These are phyloP conservation scores for Lota lota DNA, from an alignment of 2,113 vertebrate species.

Conservation along the genomic window DNA sequence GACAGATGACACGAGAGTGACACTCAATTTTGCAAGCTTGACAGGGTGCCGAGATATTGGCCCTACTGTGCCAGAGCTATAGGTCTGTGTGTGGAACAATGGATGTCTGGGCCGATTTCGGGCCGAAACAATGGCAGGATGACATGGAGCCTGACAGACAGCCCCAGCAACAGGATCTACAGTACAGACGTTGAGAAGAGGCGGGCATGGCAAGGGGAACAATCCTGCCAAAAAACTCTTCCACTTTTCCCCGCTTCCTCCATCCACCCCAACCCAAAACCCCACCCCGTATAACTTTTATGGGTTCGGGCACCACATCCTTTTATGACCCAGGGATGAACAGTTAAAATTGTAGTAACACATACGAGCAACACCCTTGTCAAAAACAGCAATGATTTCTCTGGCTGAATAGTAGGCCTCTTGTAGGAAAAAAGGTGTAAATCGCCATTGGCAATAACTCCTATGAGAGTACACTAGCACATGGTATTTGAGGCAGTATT, in stretches of 20 bases:
- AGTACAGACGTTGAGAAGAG: slow-evolving; percentile 37
- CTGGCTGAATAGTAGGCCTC: slow-evolving; percentile 5
- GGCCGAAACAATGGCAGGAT: slow-evolving; percentile 72
- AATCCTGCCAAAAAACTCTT: slow-evolving; percentile 37
- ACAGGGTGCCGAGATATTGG: neutral
- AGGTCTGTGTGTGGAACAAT: slow-evolving; percentile 49
- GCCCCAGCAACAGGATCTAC: slow-evolving; percentile 48
- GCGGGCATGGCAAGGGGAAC: slow-evolving; percentile 38
- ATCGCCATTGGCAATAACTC: neutral
- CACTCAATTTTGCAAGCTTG: slow-evolving; percentile 29
- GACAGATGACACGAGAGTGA: slow-evolving; percentile 24
- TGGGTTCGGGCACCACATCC: slow-evolving; percentile 58
- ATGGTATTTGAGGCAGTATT: too few relatives aligned
- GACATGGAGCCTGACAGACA: slow-evolving; percentile 64
- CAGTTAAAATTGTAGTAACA: slow-evolving; percentile 38
- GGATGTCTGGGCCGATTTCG: slow-evolving; percentile 56
- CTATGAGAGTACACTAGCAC: too few relatives aligned
- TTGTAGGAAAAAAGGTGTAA: slow-evolving; percentile 12
- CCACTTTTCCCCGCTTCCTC: slow-evolving; percentile 45
- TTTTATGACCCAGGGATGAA: slow-evolving; percentile 51
- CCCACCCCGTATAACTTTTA: slow-evolving; percentile 44
- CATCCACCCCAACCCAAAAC: neutral
- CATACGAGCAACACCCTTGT: slow-evolving; percentile 29
- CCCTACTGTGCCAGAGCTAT: too few relatives aligned
- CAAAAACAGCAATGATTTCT: slow-evolving; percentile 20